These are phyloP conservation scores for Noctua fimbriata DNA, from an alignment of 2,888 invertebrate species.

Conservation along the genomic window DNA sequence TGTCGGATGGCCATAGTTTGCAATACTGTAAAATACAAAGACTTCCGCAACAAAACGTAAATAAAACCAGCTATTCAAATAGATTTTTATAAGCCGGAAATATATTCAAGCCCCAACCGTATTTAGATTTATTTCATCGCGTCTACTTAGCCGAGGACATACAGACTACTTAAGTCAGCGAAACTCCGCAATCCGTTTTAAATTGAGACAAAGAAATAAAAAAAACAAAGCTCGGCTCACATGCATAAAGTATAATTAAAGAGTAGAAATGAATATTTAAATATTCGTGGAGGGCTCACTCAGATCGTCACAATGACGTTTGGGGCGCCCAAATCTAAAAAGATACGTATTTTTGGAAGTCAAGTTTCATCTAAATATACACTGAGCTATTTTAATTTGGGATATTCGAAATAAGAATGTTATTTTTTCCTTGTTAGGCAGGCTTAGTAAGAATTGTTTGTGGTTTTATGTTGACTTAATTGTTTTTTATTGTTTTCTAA, in stretches of 20 bases:
- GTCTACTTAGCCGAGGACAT: slow-evolving; percentile 41
- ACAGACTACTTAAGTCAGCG: slow-evolving; percentile 62
- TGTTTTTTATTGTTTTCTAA: slow-evolving; percentile 8
- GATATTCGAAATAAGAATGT: slow-evolving; percentile 42
- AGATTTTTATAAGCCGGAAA: slow-evolving; percentile 12
- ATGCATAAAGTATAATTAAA: slow-evolving; percentile 89
- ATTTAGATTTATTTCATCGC: slow-evolving; percentile 45
- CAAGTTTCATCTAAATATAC: slow-evolving; percentile 74
- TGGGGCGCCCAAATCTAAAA: slow-evolving; percentile 85
- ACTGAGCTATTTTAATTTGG: slow-evolving; percentile 71
- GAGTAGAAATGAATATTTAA: slow-evolving; percentile 90
- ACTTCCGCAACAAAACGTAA: neutral
- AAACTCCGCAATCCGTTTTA: slow-evolving; percentile 66
- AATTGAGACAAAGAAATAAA: slow-evolving; percentile 73
- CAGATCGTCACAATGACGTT: slow-evolving; percentile 85
- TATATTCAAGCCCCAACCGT: slow-evolving; percentile 2
- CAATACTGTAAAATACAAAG: neutral
- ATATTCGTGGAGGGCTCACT: slow-evolving; percentile 84
- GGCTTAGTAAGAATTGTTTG: slow-evolving; percentile 42
- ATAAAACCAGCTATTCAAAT: slow-evolving; percentile 2
- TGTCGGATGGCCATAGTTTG: neutral
- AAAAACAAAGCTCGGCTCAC: slow-evolving; percentile 82
- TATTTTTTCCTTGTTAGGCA: slow-evolving; percentile 57
- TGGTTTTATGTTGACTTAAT: slow-evolving; percentile 24
- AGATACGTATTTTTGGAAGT: slow-evolving; percentile 88